Evolutionary conservation across 2,888 invertebrate species (phyloP).

Genomic region (Operophtera brumata): DNA sequence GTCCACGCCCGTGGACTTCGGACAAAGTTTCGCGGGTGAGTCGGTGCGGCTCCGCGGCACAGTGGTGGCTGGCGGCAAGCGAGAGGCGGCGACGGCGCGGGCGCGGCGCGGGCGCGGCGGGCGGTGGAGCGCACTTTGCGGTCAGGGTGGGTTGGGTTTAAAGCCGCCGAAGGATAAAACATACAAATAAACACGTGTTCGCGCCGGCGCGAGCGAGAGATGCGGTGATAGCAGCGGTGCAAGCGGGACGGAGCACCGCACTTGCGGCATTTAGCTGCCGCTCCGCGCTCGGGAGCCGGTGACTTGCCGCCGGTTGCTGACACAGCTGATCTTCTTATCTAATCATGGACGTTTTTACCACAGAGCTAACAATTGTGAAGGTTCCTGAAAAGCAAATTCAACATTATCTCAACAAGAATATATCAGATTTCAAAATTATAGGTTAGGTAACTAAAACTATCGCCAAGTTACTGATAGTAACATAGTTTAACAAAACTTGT

Average conservation of each 20-base stretch:
- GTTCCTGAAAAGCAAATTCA: neutral
- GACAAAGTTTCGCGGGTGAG: slow-evolving; percentile 78
- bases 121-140: slow-evolving; percentile 83
- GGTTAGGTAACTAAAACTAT: too few species aligned
- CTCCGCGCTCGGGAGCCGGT: slow-evolving; percentile 50
- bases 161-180: slow-evolving; percentile 84
- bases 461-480: too few species aligned
- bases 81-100: slow-evolving; percentile 76
- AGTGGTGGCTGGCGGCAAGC: slow-evolving; percentile 66
- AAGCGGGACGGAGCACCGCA: slow-evolving; percentile 67
- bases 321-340: slow-evolving; percentile 19
- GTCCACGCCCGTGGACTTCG: slow-evolving; percentile 79
- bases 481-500: too few species aligned
- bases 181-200: slow-evolving; percentile 83
- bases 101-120: slow-evolving; percentile 81
- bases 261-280: slow-evolving; percentile 79
- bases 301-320: slow-evolving; percentile 32
- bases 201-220: slow-evolving; percentile 82
- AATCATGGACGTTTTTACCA: neutral
- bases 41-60: slow-evolving; percentile 64
- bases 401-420: too few species aligned
- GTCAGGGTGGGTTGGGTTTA: slow-evolving; percentile 85
- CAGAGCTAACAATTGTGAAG: neutral
- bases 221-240: slow-evolving; percentile 57
- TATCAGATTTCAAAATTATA: too few species aligned